Evolutionary conservation across 2,797 vertebrate genomes (phyloP), one percentile per base, ranked within the genome.

Genomic region (Spatula versicolor): DNA sequence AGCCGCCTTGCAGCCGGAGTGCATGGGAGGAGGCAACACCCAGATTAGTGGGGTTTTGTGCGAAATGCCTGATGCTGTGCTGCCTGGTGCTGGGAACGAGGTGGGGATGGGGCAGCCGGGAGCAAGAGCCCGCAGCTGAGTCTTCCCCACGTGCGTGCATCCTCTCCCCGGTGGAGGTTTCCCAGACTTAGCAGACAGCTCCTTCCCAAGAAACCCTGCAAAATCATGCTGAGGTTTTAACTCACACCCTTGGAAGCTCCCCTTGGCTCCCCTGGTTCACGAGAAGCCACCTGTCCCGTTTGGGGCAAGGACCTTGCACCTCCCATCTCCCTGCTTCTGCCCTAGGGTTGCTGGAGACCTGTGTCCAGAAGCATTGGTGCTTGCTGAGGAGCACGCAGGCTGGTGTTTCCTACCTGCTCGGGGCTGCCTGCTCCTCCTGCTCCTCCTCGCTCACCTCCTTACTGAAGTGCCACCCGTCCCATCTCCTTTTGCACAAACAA

Each of bases 351-450:
- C 33, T 56, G 35, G 9, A 79, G 56, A 13, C 13, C 13, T 41
- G n/a, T 16, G 23, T 74, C 54, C 37, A 43, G 26, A 73, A 74
- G 20, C 11, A 15, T 52, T 73, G 11, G 21, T 31, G 17, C 46
- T 55, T 52, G 14, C n/a, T 76, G 50, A 31, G 12, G 39, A 63
- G 37, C 0, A 1, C 7, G 9, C 1, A 52, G 10, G 28, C 58
- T 66, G 55, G 28, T 35, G 30, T 39, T 78, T 81, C 43, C 67
- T 56, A 67, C 46, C 25, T 79, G 30, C 9, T 4, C 1, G 2
- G 12, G 17, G 6, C 30, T 88, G 62, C 30, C 31, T 0, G 0
- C 54, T 86, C 43, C 45, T 90, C 11, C 54, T 43, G 0, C 54
- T 86, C 43, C 39, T 90, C 11, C 45, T 43, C 20, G 23, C 23